These are phyloP conservation scores for Temnothorax rugatulus DNA, from an alignment of 2,888 invertebrate genomes.

Conservation along the genomic window DNA sequence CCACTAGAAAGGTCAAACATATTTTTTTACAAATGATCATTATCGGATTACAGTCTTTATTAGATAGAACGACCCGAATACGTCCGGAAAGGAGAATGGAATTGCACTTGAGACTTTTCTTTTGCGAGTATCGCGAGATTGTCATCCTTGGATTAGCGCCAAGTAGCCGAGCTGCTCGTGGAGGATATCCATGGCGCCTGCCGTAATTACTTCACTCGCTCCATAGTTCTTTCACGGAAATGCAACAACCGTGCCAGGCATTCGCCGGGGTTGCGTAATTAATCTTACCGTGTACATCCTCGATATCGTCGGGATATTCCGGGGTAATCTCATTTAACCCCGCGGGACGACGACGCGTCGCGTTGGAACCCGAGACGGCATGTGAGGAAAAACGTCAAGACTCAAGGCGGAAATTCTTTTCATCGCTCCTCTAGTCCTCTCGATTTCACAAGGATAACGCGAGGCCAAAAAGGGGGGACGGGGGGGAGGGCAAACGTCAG, in stretches of 20 bases:
- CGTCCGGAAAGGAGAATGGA: background rate
- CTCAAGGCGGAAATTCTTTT: background rate
- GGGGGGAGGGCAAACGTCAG: background rate
- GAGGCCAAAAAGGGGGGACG: background rate
- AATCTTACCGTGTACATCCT: slow-evolving; percentile 16
- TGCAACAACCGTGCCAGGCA: slow-evolving; percentile 37
- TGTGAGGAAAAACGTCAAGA: slow-evolving; percentile 2
- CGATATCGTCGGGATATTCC: background rate
- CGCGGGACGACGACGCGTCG: background rate
- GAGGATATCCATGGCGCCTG: slow-evolving; percentile 7
- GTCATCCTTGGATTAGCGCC: slow-evolving; percentile 27
- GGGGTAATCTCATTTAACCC: slow-evolving; percentile 19
- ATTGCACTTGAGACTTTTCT: background rate
- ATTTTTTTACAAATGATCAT: background rate
- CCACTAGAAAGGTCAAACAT: background rate
- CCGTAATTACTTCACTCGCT: slow-evolving; percentile 17
- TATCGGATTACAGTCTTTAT: slow-evolving; percentile 12
- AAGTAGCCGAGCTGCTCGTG: background rate
- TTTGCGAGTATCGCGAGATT: background rate
- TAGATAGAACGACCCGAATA: slow-evolving; percentile 7
- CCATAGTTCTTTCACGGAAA: slow-evolving; percentile 10
- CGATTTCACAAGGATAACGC: background rate
- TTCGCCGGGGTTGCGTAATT: slow-evolving; percentile 26
- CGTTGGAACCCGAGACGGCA: slow-evolving; percentile 20
- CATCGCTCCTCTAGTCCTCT: background rate